A percentile compares a stretch with the other conserved stretches of the same genome.
phyloP scores from a whole-genome alignment of 2,888 invertebrate species.

The Cataglyphis altisquamis region DNA sequence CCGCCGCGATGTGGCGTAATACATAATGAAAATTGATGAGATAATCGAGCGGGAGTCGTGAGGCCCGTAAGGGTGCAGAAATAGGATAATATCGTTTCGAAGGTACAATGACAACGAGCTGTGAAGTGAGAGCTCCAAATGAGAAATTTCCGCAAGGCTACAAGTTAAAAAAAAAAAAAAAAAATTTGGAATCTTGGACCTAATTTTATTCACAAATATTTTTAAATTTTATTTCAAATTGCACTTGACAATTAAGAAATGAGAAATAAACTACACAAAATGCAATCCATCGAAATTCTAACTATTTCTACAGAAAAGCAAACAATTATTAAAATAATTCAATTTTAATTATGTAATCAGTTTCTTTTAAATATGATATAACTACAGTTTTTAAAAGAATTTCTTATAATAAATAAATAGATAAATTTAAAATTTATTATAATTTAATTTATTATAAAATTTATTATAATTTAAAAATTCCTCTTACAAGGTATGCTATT shows the following conservation, averaged over 20 bases:
- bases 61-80: slow-evolving; percentile 62
- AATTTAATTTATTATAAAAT: neutral
- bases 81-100: slow-evolving; percentile 76
- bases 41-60: slow-evolving; percentile 76
- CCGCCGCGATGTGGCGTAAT: slow-evolving; percentile 76
- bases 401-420: neutral
- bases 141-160: neutral
- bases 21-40: slow-evolving; percentile 85
- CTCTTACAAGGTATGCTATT: neutral
- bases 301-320: neutral
- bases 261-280: neutral
- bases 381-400: neutral
- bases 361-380: neutral
- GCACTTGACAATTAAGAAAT: neutral
- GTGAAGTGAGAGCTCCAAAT: neutral
- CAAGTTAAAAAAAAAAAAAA: neutral
- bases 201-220: neutral
- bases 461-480: neutral
- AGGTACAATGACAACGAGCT: slow-evolving; percentile 66
- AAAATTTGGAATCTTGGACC: neutral
- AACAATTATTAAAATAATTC: neutral
- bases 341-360: neutral
- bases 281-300: neutral
- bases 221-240: neutral
- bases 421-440: neutral